These are phyloP conservation scores for Clinocottus analis DNA, from an alignment of 2,113 vertebrate genomes.

Conservation along the genomic window DNA sequence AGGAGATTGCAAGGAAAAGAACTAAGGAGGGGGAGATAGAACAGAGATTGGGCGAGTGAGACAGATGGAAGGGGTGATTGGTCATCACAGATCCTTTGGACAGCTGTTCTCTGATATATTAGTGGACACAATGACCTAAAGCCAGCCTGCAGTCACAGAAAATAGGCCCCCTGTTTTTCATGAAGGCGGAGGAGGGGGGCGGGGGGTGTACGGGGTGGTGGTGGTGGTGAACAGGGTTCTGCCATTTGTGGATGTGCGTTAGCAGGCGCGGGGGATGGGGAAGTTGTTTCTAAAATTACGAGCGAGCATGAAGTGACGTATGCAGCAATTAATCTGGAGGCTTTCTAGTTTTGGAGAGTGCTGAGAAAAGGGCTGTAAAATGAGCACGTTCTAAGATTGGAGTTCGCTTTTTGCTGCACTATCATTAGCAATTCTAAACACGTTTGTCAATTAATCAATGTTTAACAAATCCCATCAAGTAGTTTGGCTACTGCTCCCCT, in stretches of 20 bases:
- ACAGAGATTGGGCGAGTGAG: constrained; percentile 74
- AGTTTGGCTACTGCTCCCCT: constrained; percentile 43
- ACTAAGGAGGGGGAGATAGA: constrained; percentile 64
- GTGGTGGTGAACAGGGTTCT: constrained; percentile 43
- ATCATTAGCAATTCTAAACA: constrained; percentile 69
- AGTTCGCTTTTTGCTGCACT: constrained; percentile 58
- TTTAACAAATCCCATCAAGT: constrained; percentile 66
- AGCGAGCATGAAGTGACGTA: constrained; percentile 79
- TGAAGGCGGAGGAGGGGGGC: constrained; percentile 57
- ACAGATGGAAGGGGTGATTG: constrained; percentile 85
- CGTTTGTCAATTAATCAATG: constrained; percentile 72
- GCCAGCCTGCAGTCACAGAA: constrained; percentile 84
- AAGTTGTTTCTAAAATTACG: constrained; percentile 83
- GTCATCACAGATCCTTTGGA: constrained; percentile 84
- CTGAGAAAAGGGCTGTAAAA: constrained; percentile 61
- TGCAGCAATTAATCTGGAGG: constrained; percentile 75
- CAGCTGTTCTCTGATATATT: constrained; percentile 90
- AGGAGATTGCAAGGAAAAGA: constrained; percentile 68
- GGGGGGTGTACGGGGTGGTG: too few relatives aligned
- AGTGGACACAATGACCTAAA: constrained; percentile 87
- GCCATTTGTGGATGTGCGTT: constrained; percentile 83
- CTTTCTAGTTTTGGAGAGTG: constrained; percentile 63
- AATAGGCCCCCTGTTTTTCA: constrained; percentile 84
- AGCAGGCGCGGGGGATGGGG: constrained; percentile 73
- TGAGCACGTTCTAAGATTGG: constrained; percentile 33